Evolutionary conservation across 2,113 vertebrate species (phyloP).

Genomic region (Pollimyrus isidori): DNA sequence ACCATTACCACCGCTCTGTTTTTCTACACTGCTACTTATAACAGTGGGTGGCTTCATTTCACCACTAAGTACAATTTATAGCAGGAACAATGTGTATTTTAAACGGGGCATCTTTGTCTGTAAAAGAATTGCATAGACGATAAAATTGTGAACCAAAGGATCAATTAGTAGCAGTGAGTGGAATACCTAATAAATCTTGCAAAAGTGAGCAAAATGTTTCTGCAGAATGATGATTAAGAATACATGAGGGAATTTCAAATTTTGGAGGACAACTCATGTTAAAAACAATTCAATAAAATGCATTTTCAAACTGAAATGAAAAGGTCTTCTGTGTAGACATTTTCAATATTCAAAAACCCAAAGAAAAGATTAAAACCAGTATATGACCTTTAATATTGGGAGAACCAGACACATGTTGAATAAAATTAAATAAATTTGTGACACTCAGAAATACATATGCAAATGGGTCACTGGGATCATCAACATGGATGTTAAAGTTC

Average conservation of each 20-base stretch:
- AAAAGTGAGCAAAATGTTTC: not conserved
- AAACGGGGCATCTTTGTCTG: not conserved
- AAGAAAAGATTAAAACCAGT: not conserved
- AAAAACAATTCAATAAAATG: not conserved
- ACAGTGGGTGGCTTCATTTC: not conserved
- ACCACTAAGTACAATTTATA: not conserved
- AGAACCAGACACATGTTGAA: not conserved
- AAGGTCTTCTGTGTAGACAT: not conserved
- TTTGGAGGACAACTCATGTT: not conserved
- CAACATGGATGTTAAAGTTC: not conserved
- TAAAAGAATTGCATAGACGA: not conserved
- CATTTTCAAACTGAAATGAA: not conserved
- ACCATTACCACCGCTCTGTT: not conserved
- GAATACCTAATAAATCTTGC: not conserved
- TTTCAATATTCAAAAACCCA: not conserved
- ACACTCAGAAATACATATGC: not conserved
- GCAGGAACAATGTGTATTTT: not conserved
- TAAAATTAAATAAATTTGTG: not conserved
- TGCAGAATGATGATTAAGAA: not conserved
- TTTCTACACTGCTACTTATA: not conserved
- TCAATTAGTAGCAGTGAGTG: not conserved
- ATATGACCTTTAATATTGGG: not conserved
- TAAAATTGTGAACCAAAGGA: not conserved
- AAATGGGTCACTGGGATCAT: not conserved
- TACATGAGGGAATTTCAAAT: not conserved